phyloP scores from a whole-genome alignment of 2,888 invertebrate genomes.

The Mesodorylaimus sp. region DNA sequence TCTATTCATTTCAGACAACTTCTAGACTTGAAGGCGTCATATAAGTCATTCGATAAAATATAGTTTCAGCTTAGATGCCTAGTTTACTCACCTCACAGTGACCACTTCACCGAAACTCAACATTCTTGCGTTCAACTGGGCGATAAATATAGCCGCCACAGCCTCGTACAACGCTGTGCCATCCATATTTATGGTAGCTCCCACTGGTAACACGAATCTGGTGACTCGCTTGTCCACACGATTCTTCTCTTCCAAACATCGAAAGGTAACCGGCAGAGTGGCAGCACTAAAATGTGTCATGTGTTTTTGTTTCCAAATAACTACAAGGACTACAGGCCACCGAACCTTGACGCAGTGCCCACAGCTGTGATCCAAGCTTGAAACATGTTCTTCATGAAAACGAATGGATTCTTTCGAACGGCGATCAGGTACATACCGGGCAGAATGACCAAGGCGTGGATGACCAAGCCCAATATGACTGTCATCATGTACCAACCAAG shows the following conservation, averaged over 20 bases:
- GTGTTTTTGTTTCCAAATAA: too few species aligned
- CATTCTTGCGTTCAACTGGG: constrained; percentile 62
- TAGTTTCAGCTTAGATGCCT: too few species aligned
- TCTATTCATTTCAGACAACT: too few species aligned
- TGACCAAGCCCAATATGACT: constrained; percentile 37
- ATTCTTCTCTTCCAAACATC: constrained; percentile 47
- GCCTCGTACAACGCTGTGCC: constrained; percentile 51
- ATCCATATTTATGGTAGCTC: constrained; percentile 58
- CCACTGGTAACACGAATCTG: constrained; percentile 42
- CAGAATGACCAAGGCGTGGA: constrained; percentile 44
- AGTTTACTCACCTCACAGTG: constrained; percentile 62
- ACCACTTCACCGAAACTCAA: constrained; percentile 63
- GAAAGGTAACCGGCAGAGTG: constrained; percentile 48
- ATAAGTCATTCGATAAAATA: too few species aligned
- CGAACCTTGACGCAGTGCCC: constrained; percentile 47
- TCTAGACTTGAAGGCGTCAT: too few species aligned
- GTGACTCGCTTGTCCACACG: constrained; percentile 46
- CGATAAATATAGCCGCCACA: constrained; percentile 65
- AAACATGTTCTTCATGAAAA: constrained; percentile 40
- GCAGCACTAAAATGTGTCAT: too few species aligned
- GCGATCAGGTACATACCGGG: constrained; percentile 43
- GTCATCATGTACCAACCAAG: constrained; percentile 47
- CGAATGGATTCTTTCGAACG: constrained; percentile 32
- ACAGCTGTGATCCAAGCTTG: constrained; percentile 49
- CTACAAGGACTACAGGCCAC: background rate